Conservation (phyloP, 2,797 vertebrate species). For the Distichodus sexfasciatus region DNA sequence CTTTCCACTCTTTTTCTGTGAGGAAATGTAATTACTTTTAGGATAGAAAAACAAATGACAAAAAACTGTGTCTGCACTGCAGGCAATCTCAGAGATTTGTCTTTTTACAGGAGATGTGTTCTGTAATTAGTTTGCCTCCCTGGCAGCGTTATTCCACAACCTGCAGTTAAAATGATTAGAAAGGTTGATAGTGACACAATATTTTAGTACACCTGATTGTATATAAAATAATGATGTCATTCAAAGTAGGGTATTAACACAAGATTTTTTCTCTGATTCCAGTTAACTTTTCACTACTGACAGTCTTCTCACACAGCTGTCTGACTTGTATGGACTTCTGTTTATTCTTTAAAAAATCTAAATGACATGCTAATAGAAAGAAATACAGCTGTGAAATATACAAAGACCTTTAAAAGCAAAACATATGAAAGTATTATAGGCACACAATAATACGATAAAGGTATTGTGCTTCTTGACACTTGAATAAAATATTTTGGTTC, state of each 20-base stretch:
- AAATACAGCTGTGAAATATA: too few relatives aligned
- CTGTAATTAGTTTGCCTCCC: slow-evolving; percentile 79
- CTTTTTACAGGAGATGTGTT: slow-evolving; percentile 74
- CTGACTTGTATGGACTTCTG: too few relatives aligned
- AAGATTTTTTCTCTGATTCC: too few relatives aligned
- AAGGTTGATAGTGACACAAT: slow-evolving; percentile 69
- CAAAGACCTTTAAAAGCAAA: too few relatives aligned
- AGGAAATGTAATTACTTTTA: slow-evolving; percentile 77
- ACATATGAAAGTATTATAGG: too few relatives aligned
- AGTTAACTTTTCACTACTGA: too few relatives aligned
- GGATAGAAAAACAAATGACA: slow-evolving; percentile 73
- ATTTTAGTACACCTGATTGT: slow-evolving; percentile 37
- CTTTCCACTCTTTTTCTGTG: slow-evolving; percentile 54
- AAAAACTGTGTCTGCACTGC: slow-evolving; percentile 74
- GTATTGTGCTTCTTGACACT: too few relatives aligned
- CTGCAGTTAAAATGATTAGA: slow-evolving; percentile 74
- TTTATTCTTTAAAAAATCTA: too few relatives aligned
- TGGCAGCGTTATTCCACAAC: slow-evolving; percentile 77
- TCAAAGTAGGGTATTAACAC: slow-evolving; percentile 9
- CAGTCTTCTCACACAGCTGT: too few relatives aligned
- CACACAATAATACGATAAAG: too few relatives aligned
- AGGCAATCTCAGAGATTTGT: slow-evolving; percentile 76
- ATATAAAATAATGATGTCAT: slow-evolving; percentile 26
- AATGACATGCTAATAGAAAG: too few relatives aligned
- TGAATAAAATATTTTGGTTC: too few relatives aligned